Evolutionary conservation across 2,797 vertebrate species (phyloP).

Genomic region (Coccyzus lansbergi): DNA sequence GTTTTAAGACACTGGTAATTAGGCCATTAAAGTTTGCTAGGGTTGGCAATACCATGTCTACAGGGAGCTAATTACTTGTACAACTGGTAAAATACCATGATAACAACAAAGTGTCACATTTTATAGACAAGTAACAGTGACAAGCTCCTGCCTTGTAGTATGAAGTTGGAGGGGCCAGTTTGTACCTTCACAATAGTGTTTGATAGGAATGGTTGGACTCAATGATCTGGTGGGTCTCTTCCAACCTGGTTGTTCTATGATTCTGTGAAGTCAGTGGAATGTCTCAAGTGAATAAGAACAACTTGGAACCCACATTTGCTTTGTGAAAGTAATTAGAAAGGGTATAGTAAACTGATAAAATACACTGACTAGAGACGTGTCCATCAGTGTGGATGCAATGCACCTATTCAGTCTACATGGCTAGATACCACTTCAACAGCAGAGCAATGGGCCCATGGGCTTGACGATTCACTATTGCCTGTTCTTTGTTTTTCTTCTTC

Average conservation of each 20-base stretch:
- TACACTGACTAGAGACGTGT: neutral
- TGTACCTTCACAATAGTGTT: neutral
- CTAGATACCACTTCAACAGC: neutral
- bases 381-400: neutral
- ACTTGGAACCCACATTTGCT: neutral
- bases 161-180: neutral
- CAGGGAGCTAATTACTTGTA: constrained; percentile 52
- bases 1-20: constrained; percentile 14
- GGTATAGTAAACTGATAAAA: neutral
- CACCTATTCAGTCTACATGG: neutral
- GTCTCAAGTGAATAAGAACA: neutral
- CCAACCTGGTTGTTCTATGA: no score
- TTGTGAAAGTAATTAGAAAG: neutral
- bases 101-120: constrained; percentile 6
- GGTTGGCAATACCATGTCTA: constrained; percentile 21
- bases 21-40: constrained; percentile 18
- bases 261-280: neutral
- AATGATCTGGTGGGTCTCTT: no score
- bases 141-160: constrained; percentile 9
- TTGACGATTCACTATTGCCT: neutral
- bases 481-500: neutral
- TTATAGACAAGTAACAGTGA: neutral
- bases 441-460: neutral
- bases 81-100: constrained; percentile 39
- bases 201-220: no score